Percentiles rank a stretch among this genome's conserved stretches.
phyloP scores from a whole-genome alignment of 1,140 invertebrate species.

The Teleogryllus occipitalis region DNA sequence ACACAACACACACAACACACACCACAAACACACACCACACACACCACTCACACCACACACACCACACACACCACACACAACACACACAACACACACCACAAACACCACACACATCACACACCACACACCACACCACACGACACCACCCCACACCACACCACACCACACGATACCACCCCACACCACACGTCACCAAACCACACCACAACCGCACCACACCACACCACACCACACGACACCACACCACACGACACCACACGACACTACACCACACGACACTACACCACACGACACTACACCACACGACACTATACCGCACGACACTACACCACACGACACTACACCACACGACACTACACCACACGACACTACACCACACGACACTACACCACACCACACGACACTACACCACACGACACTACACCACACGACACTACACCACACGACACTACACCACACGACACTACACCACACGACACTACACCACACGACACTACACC shows the following conservation, averaged over 20 bases:
- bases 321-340: background rate
- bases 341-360: background rate
- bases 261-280: background rate
- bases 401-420: background rate
- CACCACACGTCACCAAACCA: background rate
- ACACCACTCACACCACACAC: no score
- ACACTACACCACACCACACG: background rate
- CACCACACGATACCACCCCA: background rate
- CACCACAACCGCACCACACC: no score
- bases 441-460: background rate
- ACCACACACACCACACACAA: no score
- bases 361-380: background rate
- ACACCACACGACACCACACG: background rate
- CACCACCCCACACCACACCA: no score
- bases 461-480: background rate
- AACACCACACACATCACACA: no score
- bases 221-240: background rate
- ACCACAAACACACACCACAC: no score
- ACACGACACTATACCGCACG: background rate
- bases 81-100: no score
- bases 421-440: background rate
- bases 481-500: background rate
- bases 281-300: background rate
- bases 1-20: no score
- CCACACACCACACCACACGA: no score